A percentile compares a stretch with the other conserved stretches of the same genome.
Evolutionary conservation across 53 echinoderm and acorn worm species (phyloP).

Genomic region (Holothuria leucospilota): DNA sequence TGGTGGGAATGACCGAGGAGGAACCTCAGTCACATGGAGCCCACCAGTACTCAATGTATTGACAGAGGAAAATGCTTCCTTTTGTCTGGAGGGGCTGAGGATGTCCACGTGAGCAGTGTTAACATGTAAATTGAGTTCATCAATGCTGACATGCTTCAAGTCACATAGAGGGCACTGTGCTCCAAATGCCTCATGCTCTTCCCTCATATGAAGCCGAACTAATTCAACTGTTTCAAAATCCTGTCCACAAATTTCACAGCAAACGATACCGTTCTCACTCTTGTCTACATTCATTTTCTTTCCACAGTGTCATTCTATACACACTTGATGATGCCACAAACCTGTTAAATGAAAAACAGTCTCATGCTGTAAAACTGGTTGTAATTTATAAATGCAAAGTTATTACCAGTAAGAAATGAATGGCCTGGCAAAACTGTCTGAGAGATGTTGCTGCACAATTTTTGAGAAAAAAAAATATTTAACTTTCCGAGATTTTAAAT

Average conservation of each 20-base stretch:
- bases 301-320: too few relatives aligned
- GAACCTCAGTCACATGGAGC: not conserved
- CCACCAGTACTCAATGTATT: not conserved
- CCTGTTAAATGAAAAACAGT: too few relatives aligned
- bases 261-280: not conserved
- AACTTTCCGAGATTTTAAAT: too few relatives aligned
- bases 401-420: too few relatives aligned
- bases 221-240: conserved; percentile 66
- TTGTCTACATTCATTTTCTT: too few relatives aligned
- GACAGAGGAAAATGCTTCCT: too few relatives aligned
- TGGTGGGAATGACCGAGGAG: not conserved
- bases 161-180: conserved; percentile 89
- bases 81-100: conserved; percentile 49
- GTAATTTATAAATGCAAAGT: too few relatives aligned
- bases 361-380: too few relatives aligned
- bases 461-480: too few relatives aligned
- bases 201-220: conserved; percentile 79
- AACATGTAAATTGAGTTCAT: conserved; percentile 82
- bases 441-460: too few relatives aligned
- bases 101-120: conserved; percentile 78
- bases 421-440: too few relatives aligned
- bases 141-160: conserved; percentile 71
- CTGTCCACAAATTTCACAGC: conserved; percentile 94
- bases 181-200: conserved; percentile 76
- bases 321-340: too few relatives aligned